Base-by-base conservation (phyloP, 2,797 vertebrate species). In the Dendrocincla fuliginosa region DNA sequence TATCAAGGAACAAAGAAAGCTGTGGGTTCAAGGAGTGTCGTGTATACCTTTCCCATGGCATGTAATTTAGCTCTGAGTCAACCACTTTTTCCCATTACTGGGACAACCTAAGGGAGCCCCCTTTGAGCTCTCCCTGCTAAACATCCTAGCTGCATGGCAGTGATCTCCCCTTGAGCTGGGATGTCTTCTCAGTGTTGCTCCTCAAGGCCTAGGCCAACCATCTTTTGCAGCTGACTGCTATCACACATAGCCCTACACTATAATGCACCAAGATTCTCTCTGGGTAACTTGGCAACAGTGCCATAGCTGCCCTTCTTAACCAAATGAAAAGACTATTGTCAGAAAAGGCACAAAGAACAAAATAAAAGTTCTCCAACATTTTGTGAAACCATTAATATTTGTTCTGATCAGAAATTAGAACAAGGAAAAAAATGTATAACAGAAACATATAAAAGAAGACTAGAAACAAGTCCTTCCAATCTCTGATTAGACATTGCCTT, bases 221-320 rank as follows among this genome's bases (percentile, higher is more conserved):
- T 39, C 67, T 70, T 75, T 47, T 16, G 17, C 17, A 30, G 55
- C 16, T 47, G 41, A n/a, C 11, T 5, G 23, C 39, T 44, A 41
- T 13, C 0, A 3, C 13, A 3, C 33, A 19, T 18, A 71, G 13
- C 32, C 30, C 68, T 2, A 1, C 47, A 39, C 52, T 35, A 30
- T 10, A n/a, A 6, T 3, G 6, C 16, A n/a, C 4, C 9, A 47
- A 41, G 37, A 33, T 64, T 91, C 52, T 83, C 27, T 47, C 41
- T 74, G 15, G 23, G 15, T 55, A 44, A 41, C 37, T 61, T 30
- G 27, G 28, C 14, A 41, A 41, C 33, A 37, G 13, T 78, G 76
- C 37, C 28, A 74, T 76, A 55, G 65, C 47, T 86, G 23, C 19
- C 17, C 6, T 78, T 75, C 37, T 73, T 59, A 41, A 32, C 12